Evolutionary conservation across 2,888 invertebrate species (phyloP), one percentile per base, ranked within the genome.

Genomic region (Heliothis peltigera): DNA sequence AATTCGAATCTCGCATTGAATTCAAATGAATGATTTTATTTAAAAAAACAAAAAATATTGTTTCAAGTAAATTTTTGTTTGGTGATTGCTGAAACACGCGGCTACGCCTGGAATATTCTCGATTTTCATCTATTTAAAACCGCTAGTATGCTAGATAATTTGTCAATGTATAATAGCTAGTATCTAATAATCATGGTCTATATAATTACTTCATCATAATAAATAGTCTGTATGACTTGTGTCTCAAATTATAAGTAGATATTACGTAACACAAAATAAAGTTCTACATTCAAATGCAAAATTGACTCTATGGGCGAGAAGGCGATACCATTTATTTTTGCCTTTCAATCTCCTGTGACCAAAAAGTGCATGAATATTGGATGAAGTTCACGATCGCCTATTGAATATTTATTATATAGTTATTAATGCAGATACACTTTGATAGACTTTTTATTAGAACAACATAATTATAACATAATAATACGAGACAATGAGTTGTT

Each of bases 321-420:
- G n/a, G 6, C 3, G 22, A 44, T 71, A 55, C 55, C 28, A 19
- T 74, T 53, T 68, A 58, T 56, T 74, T 74, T 54, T 19, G 39
- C 44, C 8, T 28, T 47, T 22, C 49, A 66, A 57, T 73, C 48
- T 19, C 39, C 6, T 39, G 75, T 42, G 18, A 42, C 59, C 42
- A 74, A 74, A 74, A 67, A 68, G 49, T 69, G 44, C 53, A 59
- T 59, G 69, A 74, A 74, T 74, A 74, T 59, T 70, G 48, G 25
- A 70, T 74, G 53, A 54, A 58, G 48, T 67, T 53, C 28, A 44
- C 39, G 44, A 58, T 39, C 22, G 39, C 39, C 48, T 49, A 49
- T 46, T 68, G 49, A 58, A 57, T 70, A 59, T 70, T 68, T 74
- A 58, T 58, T 22, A 18, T 21, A 46, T 47, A 71, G 51, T 53